Evolutionary conservation across 2,113 vertebrate genomes (phyloP).

Genomic region (Sceloporus tristichus): DNA sequence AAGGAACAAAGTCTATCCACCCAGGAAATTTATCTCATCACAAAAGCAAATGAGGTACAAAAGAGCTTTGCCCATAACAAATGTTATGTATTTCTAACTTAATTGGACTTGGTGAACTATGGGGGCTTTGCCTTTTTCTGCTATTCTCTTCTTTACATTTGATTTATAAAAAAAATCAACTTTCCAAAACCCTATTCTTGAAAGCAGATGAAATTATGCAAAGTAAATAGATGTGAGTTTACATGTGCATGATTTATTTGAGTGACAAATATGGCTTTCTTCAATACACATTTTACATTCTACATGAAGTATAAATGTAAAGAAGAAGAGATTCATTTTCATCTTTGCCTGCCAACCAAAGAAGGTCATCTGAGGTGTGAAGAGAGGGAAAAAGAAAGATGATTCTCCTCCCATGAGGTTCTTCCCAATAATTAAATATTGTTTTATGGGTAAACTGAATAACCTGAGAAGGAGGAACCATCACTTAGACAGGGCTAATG

Average conservation of each 20-base stretch:
- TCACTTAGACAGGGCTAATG: not conserved
- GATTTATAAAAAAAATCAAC: not conserved
- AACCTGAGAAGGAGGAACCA: not conserved
- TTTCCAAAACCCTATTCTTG: not conserved
- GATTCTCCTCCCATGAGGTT: not conserved
- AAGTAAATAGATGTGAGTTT: not conserved
- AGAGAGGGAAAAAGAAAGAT: not conserved
- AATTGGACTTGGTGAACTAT: not conserved
- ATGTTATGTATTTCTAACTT: not conserved
- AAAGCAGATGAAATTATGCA: constrained; percentile 15
- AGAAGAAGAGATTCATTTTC: not conserved
- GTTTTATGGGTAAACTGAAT: constrained; percentile 12
- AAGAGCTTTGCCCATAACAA: not conserved
- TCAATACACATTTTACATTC: constrained; percentile 7
- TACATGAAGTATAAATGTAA: constrained; percentile 3
- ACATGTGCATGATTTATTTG: constrained; percentile 1
- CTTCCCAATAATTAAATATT: not conserved
- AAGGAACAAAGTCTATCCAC: not conserved
- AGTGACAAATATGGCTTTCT: constrained; percentile 8
- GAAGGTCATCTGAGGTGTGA: not conserved
- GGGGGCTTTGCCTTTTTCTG: not conserved
- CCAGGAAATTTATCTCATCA: not conserved
- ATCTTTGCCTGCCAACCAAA: fast-evolving
- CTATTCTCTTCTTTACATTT: not conserved
- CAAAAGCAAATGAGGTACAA: not conserved